Evolutionary conservation across 2,797 vertebrate genomes (phyloP).

Genomic region (Lophotriccus pileatus): DNA sequence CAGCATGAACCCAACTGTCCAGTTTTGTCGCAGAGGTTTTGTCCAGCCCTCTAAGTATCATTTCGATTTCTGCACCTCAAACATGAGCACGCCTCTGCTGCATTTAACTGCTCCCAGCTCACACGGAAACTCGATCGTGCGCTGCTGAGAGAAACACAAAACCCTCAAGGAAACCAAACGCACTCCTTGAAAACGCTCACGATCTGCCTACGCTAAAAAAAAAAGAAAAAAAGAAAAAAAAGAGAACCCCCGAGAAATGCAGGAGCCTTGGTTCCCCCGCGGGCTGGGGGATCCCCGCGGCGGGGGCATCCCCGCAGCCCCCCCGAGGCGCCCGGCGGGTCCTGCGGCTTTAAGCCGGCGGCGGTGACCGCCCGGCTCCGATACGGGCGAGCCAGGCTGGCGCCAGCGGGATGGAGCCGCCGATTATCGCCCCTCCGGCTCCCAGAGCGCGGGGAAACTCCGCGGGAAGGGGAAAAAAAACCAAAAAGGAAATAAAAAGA

Average conservation of each 20-base stretch:
- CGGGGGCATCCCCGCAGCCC: not conserved
- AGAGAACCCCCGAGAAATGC: accelerated
- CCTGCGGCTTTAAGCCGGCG: constrained; percentile 91
- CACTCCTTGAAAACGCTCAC: not conserved
- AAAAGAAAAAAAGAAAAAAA: accelerated
- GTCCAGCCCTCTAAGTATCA: not conserved
- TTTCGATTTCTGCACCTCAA: not conserved
- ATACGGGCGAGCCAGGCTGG: constrained; percentile 82
- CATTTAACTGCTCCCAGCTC: not conserved
- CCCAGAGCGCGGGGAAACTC: constrained; percentile 89
- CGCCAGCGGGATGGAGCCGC: constrained; percentile 96
- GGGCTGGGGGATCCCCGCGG: not conserved
- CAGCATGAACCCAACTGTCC: not conserved
- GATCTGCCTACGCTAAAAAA: not conserved
- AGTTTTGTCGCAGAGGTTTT: not conserved
- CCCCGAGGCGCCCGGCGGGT: constrained; percentile 27
- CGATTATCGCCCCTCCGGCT: constrained; percentile 97
- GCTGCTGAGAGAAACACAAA: not conserved
- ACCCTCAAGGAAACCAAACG: not conserved
- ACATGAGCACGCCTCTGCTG: not conserved
- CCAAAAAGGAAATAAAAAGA: not conserved
- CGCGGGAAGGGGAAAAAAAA: constrained; percentile 43
- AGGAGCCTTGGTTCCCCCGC: not conserved
- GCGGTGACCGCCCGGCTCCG: constrained; percentile 90
- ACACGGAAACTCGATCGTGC: accelerated